Base-by-base conservation (phyloP, 1,140 invertebrate species). In the Pomacea maculata region DNA sequence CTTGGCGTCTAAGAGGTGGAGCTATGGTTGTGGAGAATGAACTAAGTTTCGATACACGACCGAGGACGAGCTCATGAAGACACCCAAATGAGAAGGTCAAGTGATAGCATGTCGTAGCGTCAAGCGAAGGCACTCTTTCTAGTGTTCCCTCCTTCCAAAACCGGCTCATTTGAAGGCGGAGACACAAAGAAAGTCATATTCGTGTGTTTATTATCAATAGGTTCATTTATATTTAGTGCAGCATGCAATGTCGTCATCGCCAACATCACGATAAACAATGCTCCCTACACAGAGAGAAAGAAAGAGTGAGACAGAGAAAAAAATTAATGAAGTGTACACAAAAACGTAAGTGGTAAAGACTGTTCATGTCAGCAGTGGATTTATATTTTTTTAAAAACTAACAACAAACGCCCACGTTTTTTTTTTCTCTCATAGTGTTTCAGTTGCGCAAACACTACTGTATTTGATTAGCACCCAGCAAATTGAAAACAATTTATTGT, bases 151-250 rank as follows among this genome's bases (percentile, higher is more conserved):
- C 68, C 68, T 70, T 70, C 68, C 68, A 70, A 14, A 70, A 34
- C 68, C 68, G 45, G 19, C 65, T 21, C 19, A 67, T 67, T 25
- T 12, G 25, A 70, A 11, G n/a, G 14, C 45, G 68, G n/a, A 70
- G n/a, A 70, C 68, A 70, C 7, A 70, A n/a, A 70, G n/a, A 70
- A n/a, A 70, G n/a, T 29, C 68, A 70, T 34, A 70, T 34, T n/a
- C 68, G n/a, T 34, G 0, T 34, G 14, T 34, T 29, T 34, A 70
- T 34, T 3, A n/a, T 29, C 68, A n/a, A 70, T 34, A n/a, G 64
- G 2, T 19, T 17, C 17, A 25, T 67, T 67, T 19, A 67, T 17
- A 25, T 19, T 19, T 17, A 67, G n/a, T 17, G 64, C 64, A 67
- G 64, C 64, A 67, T 17, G 17, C n/a, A 17, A 3, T 25, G 64